phyloP scores from a whole-genome alignment of 2,797 vertebrate genomes.

The Florisuga fusca region DNA sequence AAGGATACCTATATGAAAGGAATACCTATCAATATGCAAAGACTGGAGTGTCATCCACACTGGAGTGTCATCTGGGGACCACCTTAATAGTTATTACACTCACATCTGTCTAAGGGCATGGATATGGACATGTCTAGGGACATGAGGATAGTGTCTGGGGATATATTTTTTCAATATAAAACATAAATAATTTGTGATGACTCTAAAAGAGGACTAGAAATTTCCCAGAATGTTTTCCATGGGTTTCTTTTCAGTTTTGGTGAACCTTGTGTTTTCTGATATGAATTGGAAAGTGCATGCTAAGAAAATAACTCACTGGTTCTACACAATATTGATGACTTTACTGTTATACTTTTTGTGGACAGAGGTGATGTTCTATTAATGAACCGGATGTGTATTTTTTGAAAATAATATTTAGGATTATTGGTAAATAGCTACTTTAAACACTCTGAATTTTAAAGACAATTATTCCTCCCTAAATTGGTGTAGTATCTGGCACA shows the following conservation, averaged over 20 bases:
- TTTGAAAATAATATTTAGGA: background rate
- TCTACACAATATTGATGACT: background rate
- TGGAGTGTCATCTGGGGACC: background rate
- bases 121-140: background rate
- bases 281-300: background rate
- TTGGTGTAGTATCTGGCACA: background rate
- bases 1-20: too few relatives aligned
- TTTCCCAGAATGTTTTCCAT: background rate
- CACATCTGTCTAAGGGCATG: background rate
- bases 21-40: background rate
- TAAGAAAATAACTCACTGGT: background rate
- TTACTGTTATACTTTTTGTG: background rate
- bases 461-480: background rate
- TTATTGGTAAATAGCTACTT: background rate
- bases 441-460: background rate
- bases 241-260: background rate
- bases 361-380: background rate
- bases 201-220: background rate
- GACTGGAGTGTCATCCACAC: too few relatives aligned
- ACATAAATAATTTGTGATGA: accelerated
- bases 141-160: background rate
- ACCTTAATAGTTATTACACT: background rate
- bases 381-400: background rate
- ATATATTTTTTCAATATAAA: background rate
- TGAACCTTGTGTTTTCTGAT: background rate